These are phyloP conservation scores for Epinephelus moara DNA, from an alignment of 2,113 vertebrate species.

Conservation along the genomic window DNA sequence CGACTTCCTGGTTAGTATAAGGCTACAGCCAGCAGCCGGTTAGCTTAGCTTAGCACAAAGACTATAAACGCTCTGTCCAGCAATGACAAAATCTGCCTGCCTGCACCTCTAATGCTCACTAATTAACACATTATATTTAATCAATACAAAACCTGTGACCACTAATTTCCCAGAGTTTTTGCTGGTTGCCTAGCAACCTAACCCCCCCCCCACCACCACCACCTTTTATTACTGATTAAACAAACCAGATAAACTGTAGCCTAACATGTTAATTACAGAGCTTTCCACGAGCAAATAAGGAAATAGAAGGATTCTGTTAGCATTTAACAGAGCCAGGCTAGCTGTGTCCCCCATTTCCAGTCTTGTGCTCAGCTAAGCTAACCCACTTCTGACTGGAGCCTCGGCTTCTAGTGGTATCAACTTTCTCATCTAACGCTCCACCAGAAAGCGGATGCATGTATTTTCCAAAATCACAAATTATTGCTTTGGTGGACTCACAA, in stretches of 20 bases:
- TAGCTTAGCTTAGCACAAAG: neutral
- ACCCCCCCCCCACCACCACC: neutral
- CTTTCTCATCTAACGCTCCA: neutral
- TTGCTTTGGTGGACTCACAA: neutral
- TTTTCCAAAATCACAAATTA: neutral
- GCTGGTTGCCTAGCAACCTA: neutral
- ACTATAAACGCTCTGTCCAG: neutral
- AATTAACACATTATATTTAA: too few species aligned
- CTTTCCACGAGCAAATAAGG: too few species aligned
- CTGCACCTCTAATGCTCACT: neutral
- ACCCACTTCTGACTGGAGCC: neutral
- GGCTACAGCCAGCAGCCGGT: neutral
- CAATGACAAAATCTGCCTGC: neutral
- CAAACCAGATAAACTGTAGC: neutral
- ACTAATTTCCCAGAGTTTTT: neutral
- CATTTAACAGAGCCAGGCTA: too few species aligned
- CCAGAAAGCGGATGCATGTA: neutral
- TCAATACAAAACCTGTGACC: too few species aligned
- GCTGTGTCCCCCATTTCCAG: fast-evolving
- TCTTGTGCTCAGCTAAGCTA: constrained; percentile 1
- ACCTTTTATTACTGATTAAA: neutral
- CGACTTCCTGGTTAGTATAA: neutral
- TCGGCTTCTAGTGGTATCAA: neutral
- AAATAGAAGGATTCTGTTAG: neutral
- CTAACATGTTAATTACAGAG: neutral